Evolutionary conservation across 2,113 vertebrate genomes (phyloP), one percentile per base, ranked within the genome.

Genomic region (Calidris pugnax): DNA sequence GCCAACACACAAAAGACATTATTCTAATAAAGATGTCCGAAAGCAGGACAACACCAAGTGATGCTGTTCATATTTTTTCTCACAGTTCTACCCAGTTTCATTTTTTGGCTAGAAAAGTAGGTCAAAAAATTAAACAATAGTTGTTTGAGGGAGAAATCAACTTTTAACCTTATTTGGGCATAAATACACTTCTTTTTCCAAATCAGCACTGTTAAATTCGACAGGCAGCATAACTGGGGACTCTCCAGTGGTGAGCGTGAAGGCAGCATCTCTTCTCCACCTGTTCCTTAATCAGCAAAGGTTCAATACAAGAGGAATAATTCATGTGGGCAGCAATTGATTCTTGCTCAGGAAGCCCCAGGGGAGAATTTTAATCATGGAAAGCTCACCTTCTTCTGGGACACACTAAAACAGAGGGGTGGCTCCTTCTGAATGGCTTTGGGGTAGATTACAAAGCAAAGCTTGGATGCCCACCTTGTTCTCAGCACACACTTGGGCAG

Each of bases 101-200:
- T 53, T 96, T 85, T 76, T 76, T 85, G 55, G 24, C 57, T 82
- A 39, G 60, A 68, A 87, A 96, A 96, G 81, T 93, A 95, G 93
- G 95, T 93, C 94, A 94, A 78, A 89, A n/a, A 24, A 75, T 45
- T 71, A 60, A 89, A 75, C 48, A 92, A 59, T 45, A 78, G 23
- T 67, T 75, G 10, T 84, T 59, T 56, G 64, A 92, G 56, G 24
- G n/a, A 30, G 12, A 30, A 92, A 77, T 43, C 59, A 75, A 56
- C 60, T 87, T 95, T 41, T 50, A 85, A 79, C n/a, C 32, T 68
- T 79, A 24, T 78, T 63, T 79, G 35, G 62, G 21, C 56, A 89
- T 19, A 82, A 95, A 68, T 5, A 78, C 12, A 0, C 1, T 50
- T 7, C n/a, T 63, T 78, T n/a, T 62, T 20, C 74, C 74, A 78